Percentiles rank a stretch among this genome's conserved stretches.
phyloP scores from a whole-genome alignment of 2,113 vertebrate species.

The Ptilonorhynchus violaceus region DNA sequence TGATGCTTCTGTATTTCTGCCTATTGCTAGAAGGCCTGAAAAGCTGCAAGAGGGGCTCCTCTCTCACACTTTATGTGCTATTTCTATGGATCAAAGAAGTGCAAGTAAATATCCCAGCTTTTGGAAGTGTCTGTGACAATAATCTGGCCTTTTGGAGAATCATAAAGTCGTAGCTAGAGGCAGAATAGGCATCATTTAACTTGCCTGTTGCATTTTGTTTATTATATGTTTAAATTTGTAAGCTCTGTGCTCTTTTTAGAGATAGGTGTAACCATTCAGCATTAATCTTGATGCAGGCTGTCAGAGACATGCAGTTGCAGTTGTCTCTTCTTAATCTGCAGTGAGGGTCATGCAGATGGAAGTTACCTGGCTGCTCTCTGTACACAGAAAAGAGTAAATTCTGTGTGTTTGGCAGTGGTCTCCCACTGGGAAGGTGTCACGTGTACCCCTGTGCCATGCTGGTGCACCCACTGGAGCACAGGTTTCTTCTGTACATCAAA shows the following conservation, averaged over 20 bases:
- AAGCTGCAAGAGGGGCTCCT: not conserved
- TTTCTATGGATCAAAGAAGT: not conserved
- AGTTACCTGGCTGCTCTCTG: not conserved
- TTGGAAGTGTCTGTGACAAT: not conserved
- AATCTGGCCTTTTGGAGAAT: not conserved
- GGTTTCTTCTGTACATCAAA: not conserved
- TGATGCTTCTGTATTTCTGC: not conserved
- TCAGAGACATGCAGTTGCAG: not conserved
- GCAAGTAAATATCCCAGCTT: not conserved
- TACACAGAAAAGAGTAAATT: not conserved
- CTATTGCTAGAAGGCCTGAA: not conserved
- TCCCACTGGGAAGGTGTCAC: not conserved
- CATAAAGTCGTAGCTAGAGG: not conserved
- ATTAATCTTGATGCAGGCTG: not conserved
- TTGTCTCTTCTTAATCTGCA: not conserved
- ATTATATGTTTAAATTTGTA: not conserved
- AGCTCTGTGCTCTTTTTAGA: not conserved
- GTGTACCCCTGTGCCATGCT: not conserved
- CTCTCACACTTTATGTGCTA: not conserved
- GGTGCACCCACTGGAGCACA: not conserved
- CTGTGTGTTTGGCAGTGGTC: not conserved
- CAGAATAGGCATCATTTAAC: not conserved
- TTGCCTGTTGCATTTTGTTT: not conserved
- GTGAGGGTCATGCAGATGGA: not conserved
- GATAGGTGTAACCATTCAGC: not conserved